Evolutionary conservation across 2,113 vertebrate genomes (phyloP).

Genomic region (Strix uralensis): DNA sequence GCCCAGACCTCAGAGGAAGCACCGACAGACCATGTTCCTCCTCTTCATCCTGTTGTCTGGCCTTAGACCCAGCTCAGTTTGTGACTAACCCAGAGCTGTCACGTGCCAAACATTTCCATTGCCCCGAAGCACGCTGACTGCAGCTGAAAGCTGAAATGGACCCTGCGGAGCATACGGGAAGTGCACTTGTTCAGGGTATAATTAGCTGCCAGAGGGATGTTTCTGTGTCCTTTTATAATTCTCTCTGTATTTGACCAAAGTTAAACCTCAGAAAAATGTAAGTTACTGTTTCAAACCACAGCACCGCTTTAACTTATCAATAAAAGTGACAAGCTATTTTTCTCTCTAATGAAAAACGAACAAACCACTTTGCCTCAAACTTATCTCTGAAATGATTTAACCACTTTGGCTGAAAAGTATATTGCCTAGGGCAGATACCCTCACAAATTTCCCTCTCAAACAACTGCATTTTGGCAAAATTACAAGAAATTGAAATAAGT

Average conservation of each 20-base stretch:
- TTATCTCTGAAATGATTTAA: neutral
- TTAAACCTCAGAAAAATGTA: neutral
- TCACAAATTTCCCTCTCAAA: neutral
- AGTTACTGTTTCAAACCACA: neutral
- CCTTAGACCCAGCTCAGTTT: neutral
- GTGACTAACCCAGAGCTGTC: neutral
- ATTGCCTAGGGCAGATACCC: neutral
- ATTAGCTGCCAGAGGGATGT: neutral
- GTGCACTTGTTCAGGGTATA: neutral
- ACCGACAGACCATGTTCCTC: fast-evolving
- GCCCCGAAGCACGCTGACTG: no score
- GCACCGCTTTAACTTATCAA: fast-evolving
- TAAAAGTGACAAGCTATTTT: fast-evolving
- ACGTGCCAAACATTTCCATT: fast-evolving
- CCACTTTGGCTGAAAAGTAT: neutral
- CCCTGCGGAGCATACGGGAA: neutral
- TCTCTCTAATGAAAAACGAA: neutral
- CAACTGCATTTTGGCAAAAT: neutral
- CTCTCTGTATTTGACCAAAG: neutral
- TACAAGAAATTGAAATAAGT: neutral
- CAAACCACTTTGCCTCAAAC: neutral
- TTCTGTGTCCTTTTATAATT: neutral
- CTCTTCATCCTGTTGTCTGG: neutral
- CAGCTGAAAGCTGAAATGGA: neutral
- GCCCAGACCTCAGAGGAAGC: neutral